Conservation (phyloP, 2,113 vertebrate genomes). For the Pterocles orientalis region DNA sequence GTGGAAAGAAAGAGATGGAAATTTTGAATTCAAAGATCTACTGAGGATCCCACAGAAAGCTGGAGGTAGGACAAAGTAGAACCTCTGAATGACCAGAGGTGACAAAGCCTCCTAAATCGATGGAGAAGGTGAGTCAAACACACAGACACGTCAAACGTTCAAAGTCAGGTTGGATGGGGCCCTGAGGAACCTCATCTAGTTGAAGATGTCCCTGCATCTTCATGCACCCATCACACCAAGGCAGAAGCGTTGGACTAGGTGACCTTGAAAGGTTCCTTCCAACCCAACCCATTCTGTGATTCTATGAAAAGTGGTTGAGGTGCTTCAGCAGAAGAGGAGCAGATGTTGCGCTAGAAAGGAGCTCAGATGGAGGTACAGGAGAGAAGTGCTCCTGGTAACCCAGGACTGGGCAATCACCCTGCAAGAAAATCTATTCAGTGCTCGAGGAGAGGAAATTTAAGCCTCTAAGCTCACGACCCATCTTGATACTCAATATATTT, state of each 20-base stretch:
- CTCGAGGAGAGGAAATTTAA: not conserved
- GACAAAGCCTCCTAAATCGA: not conserved
- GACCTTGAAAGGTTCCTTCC: too few species aligned
- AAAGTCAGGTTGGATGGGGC: not conserved
- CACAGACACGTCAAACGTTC: not conserved
- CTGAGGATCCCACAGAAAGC: not conserved
- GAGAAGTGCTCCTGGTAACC: not conserved
- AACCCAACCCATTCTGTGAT: too few species aligned
- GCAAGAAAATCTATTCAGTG: not conserved
- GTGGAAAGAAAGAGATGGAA: not conserved
- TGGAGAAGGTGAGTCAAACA: not conserved
- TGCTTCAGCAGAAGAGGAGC: not conserved
- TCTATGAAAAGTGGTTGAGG: not conserved
- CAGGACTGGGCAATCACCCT: not conserved
- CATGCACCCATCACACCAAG: too few species aligned
- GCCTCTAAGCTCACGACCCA: not conserved
- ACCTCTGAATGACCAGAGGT: not conserved
- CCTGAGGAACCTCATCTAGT: too few species aligned
- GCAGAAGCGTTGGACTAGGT: too few species aligned
- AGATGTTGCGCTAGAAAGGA: not conserved
- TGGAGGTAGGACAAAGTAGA: not conserved
- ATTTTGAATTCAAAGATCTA: not conserved
- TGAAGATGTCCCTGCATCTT: too few species aligned
- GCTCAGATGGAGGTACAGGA: not conserved
- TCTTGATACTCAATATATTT: not conserved